Evolutionary conservation across 2,888 invertebrate species (phyloP).

Genomic region (Cacoxenus indagator): DNA sequence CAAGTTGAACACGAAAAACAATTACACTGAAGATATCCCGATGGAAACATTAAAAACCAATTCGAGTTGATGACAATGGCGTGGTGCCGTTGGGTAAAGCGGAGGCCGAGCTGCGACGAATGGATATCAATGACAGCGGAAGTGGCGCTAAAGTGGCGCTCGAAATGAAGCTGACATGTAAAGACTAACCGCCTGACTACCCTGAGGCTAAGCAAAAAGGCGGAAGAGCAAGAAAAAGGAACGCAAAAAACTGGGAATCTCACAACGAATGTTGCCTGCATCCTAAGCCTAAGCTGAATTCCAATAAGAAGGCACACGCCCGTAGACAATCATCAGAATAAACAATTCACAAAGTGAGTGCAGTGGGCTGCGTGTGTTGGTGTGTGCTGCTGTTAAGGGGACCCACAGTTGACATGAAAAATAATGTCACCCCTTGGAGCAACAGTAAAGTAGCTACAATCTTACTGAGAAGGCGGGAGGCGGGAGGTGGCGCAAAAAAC

Average conservation of each 20-base stretch:
- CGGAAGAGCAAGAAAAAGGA: slow-evolving; percentile 11
- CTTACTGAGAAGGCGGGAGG: background rate
- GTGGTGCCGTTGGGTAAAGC: background rate
- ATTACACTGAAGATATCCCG: slow-evolving; percentile 71
- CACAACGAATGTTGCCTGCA: background rate
- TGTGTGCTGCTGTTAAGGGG: slow-evolving; percentile 27
- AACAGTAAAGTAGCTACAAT: slow-evolving; percentile 19
- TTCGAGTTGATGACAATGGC: slow-evolving; percentile 69
- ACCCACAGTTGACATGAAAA: slow-evolving; percentile 60
- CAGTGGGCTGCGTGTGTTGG: no score
- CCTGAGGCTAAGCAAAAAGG: slow-evolving; percentile 40
- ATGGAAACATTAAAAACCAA: slow-evolving; percentile 71
- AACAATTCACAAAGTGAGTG: slow-evolving; percentile 45
- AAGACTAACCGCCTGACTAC: slow-evolving; percentile 46
- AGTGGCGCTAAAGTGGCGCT: background rate
- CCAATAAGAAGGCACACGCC: slow-evolving; percentile 18
- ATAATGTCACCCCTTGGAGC: slow-evolving; percentile 66
- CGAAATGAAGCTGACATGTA: slow-evolving; percentile 38
- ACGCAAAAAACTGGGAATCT: background rate
- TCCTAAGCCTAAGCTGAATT: slow-evolving; percentile 22
- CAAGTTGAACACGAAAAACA: slow-evolving; percentile 68
- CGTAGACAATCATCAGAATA: slow-evolving; percentile 59
- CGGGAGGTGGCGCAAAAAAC: slow-evolving; percentile 15
- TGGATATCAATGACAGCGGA: slow-evolving; percentile 5
- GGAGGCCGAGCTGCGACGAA: background rate